These are phyloP conservation scores for Rallus crepitans DNA, from an alignment of 2,797 vertebrate species.

Conservation along the genomic window DNA sequence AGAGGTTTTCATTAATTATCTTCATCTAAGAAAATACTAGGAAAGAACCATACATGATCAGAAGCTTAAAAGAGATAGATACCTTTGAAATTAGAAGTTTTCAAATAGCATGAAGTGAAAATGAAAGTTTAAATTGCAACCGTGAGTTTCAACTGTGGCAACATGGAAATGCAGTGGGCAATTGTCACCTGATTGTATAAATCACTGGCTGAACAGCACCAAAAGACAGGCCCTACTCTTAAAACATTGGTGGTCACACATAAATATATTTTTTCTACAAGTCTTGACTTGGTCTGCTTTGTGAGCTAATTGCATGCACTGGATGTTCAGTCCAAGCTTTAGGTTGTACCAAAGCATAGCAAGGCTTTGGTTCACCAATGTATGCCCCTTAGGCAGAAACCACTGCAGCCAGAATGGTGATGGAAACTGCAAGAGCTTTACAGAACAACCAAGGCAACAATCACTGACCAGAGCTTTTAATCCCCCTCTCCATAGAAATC, in stretches of 20 bases:
- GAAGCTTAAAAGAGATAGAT: background rate
- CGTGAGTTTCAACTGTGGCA: background rate
- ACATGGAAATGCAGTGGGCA: background rate
- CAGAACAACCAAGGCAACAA: background rate
- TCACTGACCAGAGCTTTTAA: background rate
- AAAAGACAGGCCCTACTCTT: background rate
- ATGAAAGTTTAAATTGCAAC: background rate
- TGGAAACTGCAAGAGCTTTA: background rate
- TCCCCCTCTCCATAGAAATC: background rate
- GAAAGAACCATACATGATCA: background rate
- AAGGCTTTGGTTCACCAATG: background rate
- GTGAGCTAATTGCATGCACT: background rate
- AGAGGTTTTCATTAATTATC: background rate
- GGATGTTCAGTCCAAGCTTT: background rate
- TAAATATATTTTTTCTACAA: background rate
- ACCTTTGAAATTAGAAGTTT: background rate
- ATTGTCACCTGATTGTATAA: background rate
- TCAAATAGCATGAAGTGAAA: background rate
- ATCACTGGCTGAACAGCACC: background rate
- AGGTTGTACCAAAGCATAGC: background rate
- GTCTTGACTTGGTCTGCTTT: background rate
- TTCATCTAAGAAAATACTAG: background rate
- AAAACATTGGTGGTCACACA: background rate
- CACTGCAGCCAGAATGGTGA: background rate
- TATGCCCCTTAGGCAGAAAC: background rate